Base-by-base conservation (phyloP, 2,888 invertebrate species). In the Phengaris alcon region DNA sequence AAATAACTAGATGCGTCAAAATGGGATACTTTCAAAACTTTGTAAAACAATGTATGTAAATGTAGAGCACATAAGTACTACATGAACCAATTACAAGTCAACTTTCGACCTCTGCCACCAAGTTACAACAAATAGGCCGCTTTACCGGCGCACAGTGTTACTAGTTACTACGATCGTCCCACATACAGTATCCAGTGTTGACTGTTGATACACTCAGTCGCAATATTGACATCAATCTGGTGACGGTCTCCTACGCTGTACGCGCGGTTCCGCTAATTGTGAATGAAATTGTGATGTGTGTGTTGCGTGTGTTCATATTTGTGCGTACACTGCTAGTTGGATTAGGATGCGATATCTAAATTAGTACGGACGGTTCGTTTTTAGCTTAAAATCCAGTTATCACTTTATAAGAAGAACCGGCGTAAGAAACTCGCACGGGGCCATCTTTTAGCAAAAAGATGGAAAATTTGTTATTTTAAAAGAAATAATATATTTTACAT, bases 131-230 rank as follows among this genome's bases (percentile, higher is more conserved):
- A 69, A 69, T 69, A 48, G 69, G 69, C 82, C 85, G 85, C 85
- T 83, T 87, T 89, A 86, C 87, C 83, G 80, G 79, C 82, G 82
- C 85, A 87, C 87, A 90, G 88, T 88, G 86, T 86, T 85, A 82
- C 35, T 35, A 2, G 35, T 35, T 35, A 35, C 85, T 82, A 85
- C 86, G 87, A 90, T 90, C 90, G 89, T 88, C 90, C 84, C 84
- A 87, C 84, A 83, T 83, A 82, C 84, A 80, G 80, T 84, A 83
- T 79, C 82, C 76, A 80, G 46, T 68, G n/a, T 51, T n/a, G 15
- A 48, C 15, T 69, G 15, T 64, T 64, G 35, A 64, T 64, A 35
- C 64, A 35, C 64, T 89, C 91, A 92, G 92, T 92, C 88, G 86
- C 82, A 54, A 10, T 72, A 72, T 35, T 72, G 90, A 88, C 90